Base-by-base conservation (phyloP, 1,140 invertebrate genomes). In the Bombus pyrosoma region DNA sequence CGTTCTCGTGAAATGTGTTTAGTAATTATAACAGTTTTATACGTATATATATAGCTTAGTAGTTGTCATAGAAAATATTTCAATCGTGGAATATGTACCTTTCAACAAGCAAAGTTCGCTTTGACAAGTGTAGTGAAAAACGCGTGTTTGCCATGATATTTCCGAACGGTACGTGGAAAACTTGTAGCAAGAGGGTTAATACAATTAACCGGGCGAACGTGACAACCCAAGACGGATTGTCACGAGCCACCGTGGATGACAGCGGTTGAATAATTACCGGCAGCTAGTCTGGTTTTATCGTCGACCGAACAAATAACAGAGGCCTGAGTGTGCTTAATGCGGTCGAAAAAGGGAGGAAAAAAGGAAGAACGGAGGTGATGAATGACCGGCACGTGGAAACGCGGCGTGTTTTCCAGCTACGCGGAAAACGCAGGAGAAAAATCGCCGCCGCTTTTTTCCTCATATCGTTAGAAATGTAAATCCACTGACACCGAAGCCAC, bases 181-280 rank as follows among this genome's bases (percentile, higher is more conserved):
- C 18, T 22, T 18, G 47, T 8, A 53, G 18, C 15, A 53, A 22
- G 18, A 68, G 25, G 22, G 64, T 75, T 81, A 34, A 74, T 75
- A 75, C 74, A 74, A 88, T 88, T 80, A 83, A 82, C 57, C 66
- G 69, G 57, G 66, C 64, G 28, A 34, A 64, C 86, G 86, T 77
- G 83, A 86, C 87, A 84, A 76, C 69, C 84, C 72, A 89, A 89
- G 85, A 85, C 75, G 81, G 87, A 89, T 89, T 72, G 78, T 89
- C 83, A 57, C 87, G 87, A 75, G 68, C 62, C 78, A 57, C 41
- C 41, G 25, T 57, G 80, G 88, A 80, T 86, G 87, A 81, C 84
- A 76, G 75, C 75, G 79, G 79, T 83, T 89, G 88, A 89, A 89
- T 89, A 89, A 89, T 91, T 86, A 86, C 82, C 78, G 69, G 57